Conservation (phyloP, 2,888 invertebrate species). For the Caenorhabditis sinica region DNA sequence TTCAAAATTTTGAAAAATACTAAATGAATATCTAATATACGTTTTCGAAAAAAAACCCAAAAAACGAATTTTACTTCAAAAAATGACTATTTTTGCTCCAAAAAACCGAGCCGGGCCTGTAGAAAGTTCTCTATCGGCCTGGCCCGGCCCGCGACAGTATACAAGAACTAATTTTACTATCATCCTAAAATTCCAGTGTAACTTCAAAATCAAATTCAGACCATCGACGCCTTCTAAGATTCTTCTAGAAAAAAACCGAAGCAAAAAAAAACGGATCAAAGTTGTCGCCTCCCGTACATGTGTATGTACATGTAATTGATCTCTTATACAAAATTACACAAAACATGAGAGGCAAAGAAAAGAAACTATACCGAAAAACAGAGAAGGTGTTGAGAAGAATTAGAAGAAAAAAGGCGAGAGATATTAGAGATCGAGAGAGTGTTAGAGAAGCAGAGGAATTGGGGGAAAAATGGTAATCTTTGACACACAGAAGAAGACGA, state of each 20-base stretch:
- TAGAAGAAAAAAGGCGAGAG: not conserved
- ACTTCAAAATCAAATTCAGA: too few relatives aligned
- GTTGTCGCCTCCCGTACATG: not conserved
- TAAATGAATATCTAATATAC: too few relatives aligned
- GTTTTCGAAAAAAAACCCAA: too few relatives aligned
- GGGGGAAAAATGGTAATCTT: constrained; percentile 32
- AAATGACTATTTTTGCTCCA: too few relatives aligned
- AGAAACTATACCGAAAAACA: constrained; percentile 22
- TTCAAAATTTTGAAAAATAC: too few relatives aligned
- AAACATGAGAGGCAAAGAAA: constrained; percentile 12
- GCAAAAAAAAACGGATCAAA: not conserved
- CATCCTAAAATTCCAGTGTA: too few relatives aligned
- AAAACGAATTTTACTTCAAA: too few relatives aligned
- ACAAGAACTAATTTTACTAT: too few relatives aligned
- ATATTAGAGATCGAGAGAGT: not conserved
- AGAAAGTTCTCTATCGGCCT: too few relatives aligned
- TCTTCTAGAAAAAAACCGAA: not conserved
- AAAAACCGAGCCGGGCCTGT: too few relatives aligned
- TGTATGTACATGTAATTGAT: constrained; percentile 15
- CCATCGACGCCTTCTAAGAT: not conserved
- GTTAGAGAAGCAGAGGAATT: not conserved
- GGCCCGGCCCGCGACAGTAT: too few relatives aligned
- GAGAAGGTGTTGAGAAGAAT: constrained; percentile 8
- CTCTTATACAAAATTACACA: constrained; percentile 13
- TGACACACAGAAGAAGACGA: constrained; percentile 31